Conservation (phyloP, 2,797 vertebrate genomes). For the Dryobates pubescens region DNA sequence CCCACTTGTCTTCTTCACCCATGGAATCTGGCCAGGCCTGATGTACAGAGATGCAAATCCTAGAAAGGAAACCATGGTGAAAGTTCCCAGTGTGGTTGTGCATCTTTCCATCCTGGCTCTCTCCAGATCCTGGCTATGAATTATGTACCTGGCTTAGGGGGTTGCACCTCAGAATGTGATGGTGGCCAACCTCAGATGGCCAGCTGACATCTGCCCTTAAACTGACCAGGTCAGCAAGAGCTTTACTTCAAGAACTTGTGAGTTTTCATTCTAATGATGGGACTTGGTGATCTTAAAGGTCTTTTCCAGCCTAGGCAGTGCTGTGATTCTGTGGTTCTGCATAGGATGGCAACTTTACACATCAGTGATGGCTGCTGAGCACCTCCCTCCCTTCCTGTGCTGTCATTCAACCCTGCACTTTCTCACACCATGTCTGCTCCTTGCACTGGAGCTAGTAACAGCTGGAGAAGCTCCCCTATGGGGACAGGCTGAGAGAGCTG, state of each 20-base stretch:
- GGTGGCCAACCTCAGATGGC: not conserved
- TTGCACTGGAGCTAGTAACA: no score
- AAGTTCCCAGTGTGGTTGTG: constrained; percentile 35
- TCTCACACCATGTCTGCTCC: no score
- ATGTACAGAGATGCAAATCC: constrained; percentile 41
- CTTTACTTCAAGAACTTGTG: not conserved
- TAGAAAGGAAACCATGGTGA: constrained; percentile 19
- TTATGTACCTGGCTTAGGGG: not conserved
- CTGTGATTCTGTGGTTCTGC: no score
- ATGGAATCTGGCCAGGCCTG: constrained; percentile 37
- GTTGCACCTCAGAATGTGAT: constrained; percentile 12
- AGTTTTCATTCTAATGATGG: no score
- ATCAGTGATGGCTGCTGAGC: no score
- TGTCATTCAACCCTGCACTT: no score
- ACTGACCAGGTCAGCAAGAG: not conserved
- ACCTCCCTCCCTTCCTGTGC: no score
- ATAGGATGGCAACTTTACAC: no score
- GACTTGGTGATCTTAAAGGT: no score
- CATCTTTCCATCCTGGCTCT: constrained; percentile 35
- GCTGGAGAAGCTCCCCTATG: no score
- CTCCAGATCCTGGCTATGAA: not conserved
- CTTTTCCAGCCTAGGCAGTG: no score
- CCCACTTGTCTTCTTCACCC: constrained; percentile 61
- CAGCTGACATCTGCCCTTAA: not conserved
- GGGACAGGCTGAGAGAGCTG: no score